Base-by-base conservation (phyloP, 2,888 invertebrate species). In the Trissoscelio sp. region DNA sequence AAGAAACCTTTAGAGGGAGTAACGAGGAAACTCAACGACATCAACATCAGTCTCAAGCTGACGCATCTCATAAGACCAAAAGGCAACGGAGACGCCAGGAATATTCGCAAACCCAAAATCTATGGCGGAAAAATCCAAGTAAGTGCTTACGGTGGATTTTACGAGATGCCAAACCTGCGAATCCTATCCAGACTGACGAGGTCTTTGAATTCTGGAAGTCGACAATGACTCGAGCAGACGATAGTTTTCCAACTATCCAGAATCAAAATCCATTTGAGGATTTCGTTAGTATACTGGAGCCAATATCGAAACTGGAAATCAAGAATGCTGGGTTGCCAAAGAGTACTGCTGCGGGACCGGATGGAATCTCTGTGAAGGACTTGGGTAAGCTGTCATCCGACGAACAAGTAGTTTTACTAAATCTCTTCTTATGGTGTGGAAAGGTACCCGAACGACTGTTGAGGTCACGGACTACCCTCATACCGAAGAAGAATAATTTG, bases 111-210 rank as follows among this genome's bases (percentile, higher is more conserved):
- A 60, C 53, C 0, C 82, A 84, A 11, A 22, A 44, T 0, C 20
- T 73, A 2, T 83, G 81, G 83, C 66, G 60, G 7, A 82, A 42
- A 39, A 82, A 82, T 31, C 82, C 53, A 0, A 46, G 53, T 9
- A 81, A 73, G 4, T 86, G 85, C 16, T 11, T 78, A 0, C n/a
- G 69, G 16, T 44, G n/a, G n/a, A 39, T 83, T 6, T 42, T 85
- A 3, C 31, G 24, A 2, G 83, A 64, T 14, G 20, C 7, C 14
- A 14, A 46, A 16, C 24, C 57, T 46, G n/a, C 20, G 46, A 9
- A 60, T 28, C 0, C 9, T 9, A 34, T 34, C 11, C 34, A 34
- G 11, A 34, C 37, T 7, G 66, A 55, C 6, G 18, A 18, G 2
- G 7, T 67, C 4, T 67, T 67, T 14, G 0, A 28, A 3, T 67